These are phyloP conservation scores for Chlamydotis undulata DNA, from an alignment of 2,113 vertebrate species.

Conservation along the genomic window DNA sequence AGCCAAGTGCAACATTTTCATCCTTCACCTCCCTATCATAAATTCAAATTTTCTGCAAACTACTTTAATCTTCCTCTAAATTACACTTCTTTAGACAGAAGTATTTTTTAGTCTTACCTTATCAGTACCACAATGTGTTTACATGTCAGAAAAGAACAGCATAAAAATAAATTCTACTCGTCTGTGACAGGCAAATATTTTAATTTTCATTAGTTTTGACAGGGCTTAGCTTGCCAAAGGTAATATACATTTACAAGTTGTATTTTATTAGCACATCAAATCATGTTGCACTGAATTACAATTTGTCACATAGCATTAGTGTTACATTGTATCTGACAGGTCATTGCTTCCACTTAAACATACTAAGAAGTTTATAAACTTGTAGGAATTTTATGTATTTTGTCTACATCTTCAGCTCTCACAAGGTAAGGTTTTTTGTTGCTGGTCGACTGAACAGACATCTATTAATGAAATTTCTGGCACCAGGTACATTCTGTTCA, in stretches of 20 bases:
- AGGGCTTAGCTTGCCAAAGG: conserved; percentile 46
- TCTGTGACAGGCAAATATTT: conserved; percentile 15
- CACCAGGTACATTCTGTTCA: not conserved
- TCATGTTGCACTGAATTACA: not conserved
- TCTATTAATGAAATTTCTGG: not conserved
- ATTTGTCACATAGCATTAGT: conserved; percentile 29
- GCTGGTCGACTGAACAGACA: not conserved
- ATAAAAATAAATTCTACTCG: conserved; percentile 18
- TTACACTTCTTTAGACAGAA: not conserved
- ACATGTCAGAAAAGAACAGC: not conserved
- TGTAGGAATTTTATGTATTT: not conserved
- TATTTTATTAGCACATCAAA: conserved; percentile 36
- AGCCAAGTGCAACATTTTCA: not conserved
- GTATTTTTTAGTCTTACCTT: not conserved
- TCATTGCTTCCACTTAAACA: not conserved
- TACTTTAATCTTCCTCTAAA: not conserved
- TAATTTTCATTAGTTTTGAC: conserved; percentile 59
- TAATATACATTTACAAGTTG: conserved; percentile 23
- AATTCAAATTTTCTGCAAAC: not conserved
- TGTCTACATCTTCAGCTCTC: not conserved
- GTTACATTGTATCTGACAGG: not conserved
- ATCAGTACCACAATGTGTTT: not conserved
- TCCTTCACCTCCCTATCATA: not conserved
- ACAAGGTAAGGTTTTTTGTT: not conserved
- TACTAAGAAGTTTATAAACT: not conserved